These are phyloP conservation scores for Philypnodon macrostomus DNA, from an alignment of 2,797 vertebrate species.

Conservation along the genomic window DNA sequence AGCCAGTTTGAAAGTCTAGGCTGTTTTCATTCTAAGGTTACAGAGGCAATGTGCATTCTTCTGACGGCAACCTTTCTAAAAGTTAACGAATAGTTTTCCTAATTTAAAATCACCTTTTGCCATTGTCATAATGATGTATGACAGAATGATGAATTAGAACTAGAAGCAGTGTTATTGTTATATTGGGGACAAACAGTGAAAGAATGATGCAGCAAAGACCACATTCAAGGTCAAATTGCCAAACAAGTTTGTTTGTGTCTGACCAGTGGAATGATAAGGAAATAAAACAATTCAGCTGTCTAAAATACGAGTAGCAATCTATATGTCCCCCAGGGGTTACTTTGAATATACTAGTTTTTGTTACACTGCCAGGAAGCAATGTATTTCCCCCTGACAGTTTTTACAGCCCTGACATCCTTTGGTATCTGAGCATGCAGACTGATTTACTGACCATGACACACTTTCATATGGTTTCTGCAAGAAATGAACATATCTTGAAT, in stretches of 20 bases:
- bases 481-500: conserved; percentile 15
- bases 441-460: conserved; percentile 19
- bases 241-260: too few relatives aligned
- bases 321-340: too few relatives aligned
- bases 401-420: conserved; percentile 21
- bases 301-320: too few relatives aligned
- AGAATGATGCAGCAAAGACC: neutral
- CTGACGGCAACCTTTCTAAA: conserved; percentile 9
- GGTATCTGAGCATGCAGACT: conserved; percentile 12
- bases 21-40: neutral
- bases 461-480: neutral
- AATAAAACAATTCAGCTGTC: too few relatives aligned
- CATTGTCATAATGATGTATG: neutral
- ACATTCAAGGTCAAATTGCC: conserved; percentile 7
- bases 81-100: conserved; percentile 6
- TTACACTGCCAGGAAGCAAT: conserved; percentile 16
- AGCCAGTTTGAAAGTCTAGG: too few relatives aligned
- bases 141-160: neutral
- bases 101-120: conserved; percentile 29
- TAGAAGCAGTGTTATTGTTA: neutral
- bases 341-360: neutral
- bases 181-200: too few relatives aligned
- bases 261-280: too few relatives aligned
- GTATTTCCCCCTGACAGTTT: conserved; percentile 23
- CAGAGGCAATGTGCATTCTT: conserved; percentile 11